Conservation (phyloP, 2,888 invertebrate species). For the Sympetrum striolatum region DNA sequence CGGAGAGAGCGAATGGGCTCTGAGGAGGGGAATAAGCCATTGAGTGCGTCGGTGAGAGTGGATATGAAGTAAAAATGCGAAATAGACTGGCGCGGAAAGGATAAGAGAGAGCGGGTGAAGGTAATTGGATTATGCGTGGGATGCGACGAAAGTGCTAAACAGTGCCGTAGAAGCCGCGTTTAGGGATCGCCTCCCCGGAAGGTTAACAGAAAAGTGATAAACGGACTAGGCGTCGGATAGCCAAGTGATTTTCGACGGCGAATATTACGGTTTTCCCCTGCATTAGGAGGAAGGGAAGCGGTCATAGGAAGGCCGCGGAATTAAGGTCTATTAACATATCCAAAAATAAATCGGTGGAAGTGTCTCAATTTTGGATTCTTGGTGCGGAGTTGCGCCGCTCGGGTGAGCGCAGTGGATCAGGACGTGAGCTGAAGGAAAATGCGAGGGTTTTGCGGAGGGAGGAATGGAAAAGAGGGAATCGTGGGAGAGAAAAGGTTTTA, state of each 20-base stretch:
- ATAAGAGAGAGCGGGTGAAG: neutral
- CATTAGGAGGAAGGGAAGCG: neutral
- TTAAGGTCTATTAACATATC: neutral
- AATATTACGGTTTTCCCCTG: neutral
- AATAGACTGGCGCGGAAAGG: constrained; percentile 35
- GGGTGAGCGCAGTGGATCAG: neutral
- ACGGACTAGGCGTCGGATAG: neutral
- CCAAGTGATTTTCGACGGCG: neutral
- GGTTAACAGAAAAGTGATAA: neutral
- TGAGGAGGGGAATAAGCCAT: constrained; percentile 24
- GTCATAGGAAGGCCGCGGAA: neutral
- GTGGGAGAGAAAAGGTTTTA: neutral
- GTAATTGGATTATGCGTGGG: constrained; percentile 39
- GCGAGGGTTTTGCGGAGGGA: neutral
- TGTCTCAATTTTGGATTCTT: constrained; percentile 10
- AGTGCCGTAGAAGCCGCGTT: neutral
- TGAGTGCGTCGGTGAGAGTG: constrained; percentile 1
- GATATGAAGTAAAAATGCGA: constrained; percentile 36
- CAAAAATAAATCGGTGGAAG: neutral
- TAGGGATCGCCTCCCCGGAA: neutral
- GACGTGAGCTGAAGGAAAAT: neutral
- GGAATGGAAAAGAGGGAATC: neutral
- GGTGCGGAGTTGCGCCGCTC: neutral
- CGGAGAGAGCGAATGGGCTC: neutral
- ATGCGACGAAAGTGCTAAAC: neutral